Evolutionary conservation across 53 echinoderm and acorn worm genomes (phyloP).

Genomic region (Henricia sp.): DNA sequence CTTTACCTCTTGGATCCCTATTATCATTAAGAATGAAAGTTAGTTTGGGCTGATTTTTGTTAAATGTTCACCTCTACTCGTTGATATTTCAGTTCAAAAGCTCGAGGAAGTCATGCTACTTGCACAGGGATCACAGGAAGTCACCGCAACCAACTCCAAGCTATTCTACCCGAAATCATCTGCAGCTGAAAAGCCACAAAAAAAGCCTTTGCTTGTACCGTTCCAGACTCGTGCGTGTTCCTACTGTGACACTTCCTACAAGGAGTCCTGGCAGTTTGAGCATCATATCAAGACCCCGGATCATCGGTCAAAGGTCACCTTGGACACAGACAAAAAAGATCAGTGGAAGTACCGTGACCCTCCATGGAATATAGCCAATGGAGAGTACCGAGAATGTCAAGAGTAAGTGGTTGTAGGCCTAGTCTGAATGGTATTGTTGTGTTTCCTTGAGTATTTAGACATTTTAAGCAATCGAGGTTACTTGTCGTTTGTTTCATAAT

Average conservation of each 20-base stretch:
- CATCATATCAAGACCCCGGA: conserved; percentile 66
- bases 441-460: not conserved
- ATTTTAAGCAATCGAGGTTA: not conserved
- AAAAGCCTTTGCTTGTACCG: not conserved
- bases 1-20: not conserved
- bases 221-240: conserved; percentile 56
- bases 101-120: not conserved
- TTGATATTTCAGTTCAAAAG: not conserved
- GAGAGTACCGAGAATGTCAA: conserved; percentile 69
- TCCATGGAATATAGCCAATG: conserved; percentile 79
- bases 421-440: not conserved
- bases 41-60: not conserved
- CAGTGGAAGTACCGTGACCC: conserved; percentile 81
- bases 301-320: conserved; percentile 77
- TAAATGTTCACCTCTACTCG: not conserved
- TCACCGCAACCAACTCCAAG: no score
- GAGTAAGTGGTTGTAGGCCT: conserved; percentile 40
- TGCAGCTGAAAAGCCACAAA: not conserved
- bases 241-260: conserved; percentile 77
- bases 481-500: not conserved
- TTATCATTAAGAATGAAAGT: not conserved
- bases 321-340: conserved; percentile 69
- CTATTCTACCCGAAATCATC: no score
- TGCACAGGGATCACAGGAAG: not conserved
- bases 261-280: conserved; percentile 63